phyloP scores from a whole-genome alignment of 2,888 invertebrate species.

The Scrobipalpa atriplicella region DNA sequence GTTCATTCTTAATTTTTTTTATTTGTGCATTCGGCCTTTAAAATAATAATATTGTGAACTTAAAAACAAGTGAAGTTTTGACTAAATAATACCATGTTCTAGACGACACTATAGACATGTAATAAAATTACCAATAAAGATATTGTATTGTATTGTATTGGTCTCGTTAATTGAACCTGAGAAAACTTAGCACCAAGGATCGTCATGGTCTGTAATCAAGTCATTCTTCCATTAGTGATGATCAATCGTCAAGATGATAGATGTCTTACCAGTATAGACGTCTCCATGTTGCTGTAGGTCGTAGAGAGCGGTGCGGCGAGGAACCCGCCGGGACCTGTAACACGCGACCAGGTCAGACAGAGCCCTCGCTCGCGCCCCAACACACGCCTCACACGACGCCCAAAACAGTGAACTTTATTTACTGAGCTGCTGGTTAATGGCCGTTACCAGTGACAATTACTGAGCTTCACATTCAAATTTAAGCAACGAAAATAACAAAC shows the following conservation, averaged over 20 bases:
- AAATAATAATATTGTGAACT: too few relatives aligned
- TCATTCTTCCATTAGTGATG: too few relatives aligned
- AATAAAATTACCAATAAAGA: too few relatives aligned
- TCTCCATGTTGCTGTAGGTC: conserved; percentile 94
- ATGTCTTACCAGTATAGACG: conserved; percentile 88
- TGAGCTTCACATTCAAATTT: neutral
- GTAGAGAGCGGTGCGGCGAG: conserved; percentile 88
- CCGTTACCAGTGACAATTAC: neutral
- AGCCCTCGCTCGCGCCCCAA: conserved; percentile 24
- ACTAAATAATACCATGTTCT: too few relatives aligned
- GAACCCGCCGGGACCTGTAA: conserved; percentile 55
- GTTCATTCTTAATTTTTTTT: too few relatives aligned
- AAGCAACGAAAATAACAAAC: neutral
- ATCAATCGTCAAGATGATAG: neutral
- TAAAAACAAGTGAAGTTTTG: too few relatives aligned
- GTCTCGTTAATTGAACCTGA: too few relatives aligned
- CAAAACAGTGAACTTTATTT: neutral
- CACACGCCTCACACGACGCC: neutral
- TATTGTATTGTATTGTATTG: too few relatives aligned
- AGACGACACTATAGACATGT: too few relatives aligned
- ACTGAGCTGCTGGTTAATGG: neutral
- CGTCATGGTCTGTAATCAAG: too few relatives aligned
- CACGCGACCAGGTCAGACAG: conserved; percentile 2
- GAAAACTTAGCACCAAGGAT: too few relatives aligned
- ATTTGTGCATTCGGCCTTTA: too few relatives aligned